Percentiles rank a stretch among this genome's conserved stretches.
Conservation (phyloP, 2,113 vertebrate genomes). For the Eonycteris spelaea region DNA sequence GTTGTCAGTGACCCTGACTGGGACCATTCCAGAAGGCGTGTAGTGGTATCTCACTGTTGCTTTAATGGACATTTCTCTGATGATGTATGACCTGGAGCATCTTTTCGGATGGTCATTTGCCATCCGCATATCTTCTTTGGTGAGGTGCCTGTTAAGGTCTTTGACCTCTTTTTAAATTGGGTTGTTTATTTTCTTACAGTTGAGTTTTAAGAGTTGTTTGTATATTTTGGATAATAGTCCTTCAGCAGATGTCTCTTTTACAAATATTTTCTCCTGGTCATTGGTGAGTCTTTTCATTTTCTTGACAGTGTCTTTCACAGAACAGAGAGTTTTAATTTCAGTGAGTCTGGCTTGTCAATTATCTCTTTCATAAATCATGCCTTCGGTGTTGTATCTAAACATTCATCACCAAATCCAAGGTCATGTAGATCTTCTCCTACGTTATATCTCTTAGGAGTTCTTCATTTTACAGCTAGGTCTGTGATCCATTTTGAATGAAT, state of each 20-base stretch:
- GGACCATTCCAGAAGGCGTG: too few relatives aligned
- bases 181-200: background rate
- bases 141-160: background rate
- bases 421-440: background rate
- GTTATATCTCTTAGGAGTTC: background rate
- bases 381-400: background rate
- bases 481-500: background rate
- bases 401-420: background rate
- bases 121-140: background rate
- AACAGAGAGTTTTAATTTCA: background rate
- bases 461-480: background rate
- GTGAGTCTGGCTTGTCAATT: background rate
- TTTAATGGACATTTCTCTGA: background rate
- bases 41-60: fast-evolving
- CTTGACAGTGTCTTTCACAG: background rate
- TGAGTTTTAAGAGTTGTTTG: background rate
- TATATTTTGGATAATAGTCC: background rate
- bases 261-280: background rate
- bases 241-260: background rate
- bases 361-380: background rate
- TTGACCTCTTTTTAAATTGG: background rate
- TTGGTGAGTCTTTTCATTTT: background rate
- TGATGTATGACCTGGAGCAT: background rate
- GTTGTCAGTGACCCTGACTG: background rate
- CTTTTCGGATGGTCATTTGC: too few relatives aligned